Percentiles rank a stretch among this genome's conserved stretches.
phyloP scores from a whole-genome alignment of 53 echinoderm and acorn worm species.

The Echinometra lucunter region DNA sequence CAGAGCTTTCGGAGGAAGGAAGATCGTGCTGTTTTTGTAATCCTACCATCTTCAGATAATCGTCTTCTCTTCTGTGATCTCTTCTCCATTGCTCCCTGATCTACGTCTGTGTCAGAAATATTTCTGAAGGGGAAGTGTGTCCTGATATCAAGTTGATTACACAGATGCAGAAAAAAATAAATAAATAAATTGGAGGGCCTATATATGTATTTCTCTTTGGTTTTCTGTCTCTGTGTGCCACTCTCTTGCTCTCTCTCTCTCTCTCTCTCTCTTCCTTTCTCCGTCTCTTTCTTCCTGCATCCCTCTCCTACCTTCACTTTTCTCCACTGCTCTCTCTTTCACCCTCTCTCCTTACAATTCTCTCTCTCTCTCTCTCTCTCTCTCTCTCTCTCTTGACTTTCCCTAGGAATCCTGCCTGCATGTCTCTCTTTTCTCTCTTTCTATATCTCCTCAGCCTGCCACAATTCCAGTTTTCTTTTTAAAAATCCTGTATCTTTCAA shows the following conservation, averaged over 20 bases:
- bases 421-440: no score
- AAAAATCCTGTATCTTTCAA: no score
- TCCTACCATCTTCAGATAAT: neutral
- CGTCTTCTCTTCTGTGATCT: neutral
- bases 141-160: no score
- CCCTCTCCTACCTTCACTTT: neutral
- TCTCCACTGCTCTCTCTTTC: neutral
- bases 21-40: neutral
- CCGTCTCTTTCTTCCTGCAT: neutral
- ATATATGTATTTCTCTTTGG: no score
- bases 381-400: neutral
- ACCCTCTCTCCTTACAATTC: neutral
- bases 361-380: conserved; percentile 46
- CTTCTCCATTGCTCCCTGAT: neutral
- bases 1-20: neutral
- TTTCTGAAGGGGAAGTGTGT: no score
- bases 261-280: neutral
- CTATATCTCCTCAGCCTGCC: no score
- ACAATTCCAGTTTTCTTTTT: no score
- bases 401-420: no score
- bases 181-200: no score
- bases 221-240: neutral
- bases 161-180: no score
- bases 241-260: neutral
- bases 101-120: neutral